These are phyloP conservation scores for Glyphotaelius pellucidus DNA, from an alignment of 2,888 invertebrate genomes.

Conservation along the genomic window DNA sequence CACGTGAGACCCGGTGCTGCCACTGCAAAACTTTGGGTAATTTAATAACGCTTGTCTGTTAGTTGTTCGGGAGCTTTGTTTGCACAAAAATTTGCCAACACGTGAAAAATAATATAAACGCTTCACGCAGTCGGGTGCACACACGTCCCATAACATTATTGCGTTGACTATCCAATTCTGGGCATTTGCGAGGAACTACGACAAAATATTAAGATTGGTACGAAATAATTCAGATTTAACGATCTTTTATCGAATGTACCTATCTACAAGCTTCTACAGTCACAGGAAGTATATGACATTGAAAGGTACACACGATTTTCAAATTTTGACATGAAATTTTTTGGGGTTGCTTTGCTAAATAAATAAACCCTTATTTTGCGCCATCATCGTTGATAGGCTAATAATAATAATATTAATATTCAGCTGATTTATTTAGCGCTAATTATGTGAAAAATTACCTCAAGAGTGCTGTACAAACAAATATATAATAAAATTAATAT, in stretches of 20 bases:
- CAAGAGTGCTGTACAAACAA: no score
- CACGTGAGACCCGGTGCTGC: constrained; percentile 20
- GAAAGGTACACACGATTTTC: no score
- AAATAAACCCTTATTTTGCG: no score
- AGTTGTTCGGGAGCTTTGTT: constrained; percentile 44
- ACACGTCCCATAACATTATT: background rate
- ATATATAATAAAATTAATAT: no score
- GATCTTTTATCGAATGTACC: background rate
- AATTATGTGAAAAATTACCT: no score
- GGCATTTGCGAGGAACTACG: background rate
- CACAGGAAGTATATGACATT: no score
- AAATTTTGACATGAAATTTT: no score
- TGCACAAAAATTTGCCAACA: constrained; percentile 36
- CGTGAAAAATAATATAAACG: constrained; percentile 12
- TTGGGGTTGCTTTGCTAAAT: no score
- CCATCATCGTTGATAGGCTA: no score
- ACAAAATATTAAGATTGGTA: background rate
- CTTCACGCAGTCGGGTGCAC: background rate
- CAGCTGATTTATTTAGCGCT: no score
- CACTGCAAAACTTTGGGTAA: constrained; percentile 42
- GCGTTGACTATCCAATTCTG: background rate
- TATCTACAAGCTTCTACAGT: no score
- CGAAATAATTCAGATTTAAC: background rate
- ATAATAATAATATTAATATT: no score
- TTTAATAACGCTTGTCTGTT: constrained; percentile 48